Percentiles rank a stretch among this genome's conserved stretches.
Evolutionary conservation across 2,113 vertebrate species (phyloP).

Genomic region (Tachuris rubrigastra): DNA sequence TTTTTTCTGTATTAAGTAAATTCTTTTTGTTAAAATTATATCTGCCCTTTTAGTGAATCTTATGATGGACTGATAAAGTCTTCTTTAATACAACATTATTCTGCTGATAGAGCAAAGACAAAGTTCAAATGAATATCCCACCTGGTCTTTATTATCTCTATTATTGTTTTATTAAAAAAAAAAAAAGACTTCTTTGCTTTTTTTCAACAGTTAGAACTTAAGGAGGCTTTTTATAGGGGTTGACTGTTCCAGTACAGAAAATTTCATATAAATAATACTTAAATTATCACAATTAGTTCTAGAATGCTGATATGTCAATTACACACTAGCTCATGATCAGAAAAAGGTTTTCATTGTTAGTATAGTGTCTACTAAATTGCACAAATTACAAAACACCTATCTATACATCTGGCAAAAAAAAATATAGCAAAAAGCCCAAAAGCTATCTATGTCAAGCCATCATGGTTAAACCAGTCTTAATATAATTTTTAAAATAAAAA

Average conservation of each 20-base stretch:
- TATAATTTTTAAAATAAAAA: not conserved
- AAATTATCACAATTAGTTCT: not conserved
- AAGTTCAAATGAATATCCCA: not conserved
- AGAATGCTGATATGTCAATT: not conserved
- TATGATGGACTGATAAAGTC: not conserved
- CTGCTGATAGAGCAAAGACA: not conserved
- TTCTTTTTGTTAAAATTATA: not conserved
- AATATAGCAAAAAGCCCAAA: accelerated
- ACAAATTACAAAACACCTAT: not conserved
- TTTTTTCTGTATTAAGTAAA: not conserved
- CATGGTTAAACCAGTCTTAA: not conserved
- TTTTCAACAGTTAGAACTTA: not conserved
- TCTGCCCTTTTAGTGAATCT: not conserved
- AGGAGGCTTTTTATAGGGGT: not conserved
- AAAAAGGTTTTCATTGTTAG: not conserved
- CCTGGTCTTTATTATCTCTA: not conserved
- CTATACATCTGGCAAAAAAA: not conserved
- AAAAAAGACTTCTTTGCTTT: accelerated
- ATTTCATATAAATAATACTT: not conserved
- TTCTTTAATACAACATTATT: not conserved
- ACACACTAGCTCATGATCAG: not conserved
- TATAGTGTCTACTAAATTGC: not conserved
- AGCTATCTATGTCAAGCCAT: not conserved
- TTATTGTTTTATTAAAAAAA: not conserved
- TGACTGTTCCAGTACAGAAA: not conserved